Base-by-base conservation (phyloP, 2,888 invertebrate species). In the Trichacis sp. region DNA sequence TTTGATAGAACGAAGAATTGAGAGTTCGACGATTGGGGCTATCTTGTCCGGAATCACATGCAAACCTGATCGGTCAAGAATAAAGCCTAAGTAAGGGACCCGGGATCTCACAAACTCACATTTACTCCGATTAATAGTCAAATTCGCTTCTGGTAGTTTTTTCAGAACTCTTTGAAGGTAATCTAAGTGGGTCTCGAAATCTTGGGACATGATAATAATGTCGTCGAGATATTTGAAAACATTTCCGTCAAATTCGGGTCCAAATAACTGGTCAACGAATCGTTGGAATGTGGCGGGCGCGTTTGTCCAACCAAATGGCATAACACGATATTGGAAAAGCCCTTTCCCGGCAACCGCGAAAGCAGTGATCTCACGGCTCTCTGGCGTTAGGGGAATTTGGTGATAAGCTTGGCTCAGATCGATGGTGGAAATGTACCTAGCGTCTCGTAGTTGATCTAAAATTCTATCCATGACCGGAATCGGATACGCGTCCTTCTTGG, bases 201-300 rank as follows among this genome's bases (percentile, higher is more conserved):
- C 59, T 4, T 64, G 50, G 0, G 60, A 62, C 0, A 67, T 61
- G 2, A 70, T 46, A 2, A 69, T 61, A 0, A 71, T 56, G 11
- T 68, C 70, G 43, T 70, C 70, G 0, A 69, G 43, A 15, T 70
- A 68, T 0, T 58, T 68, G 15, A 72, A 71, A 0, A 53, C 58
- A 29, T 50, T 33, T 0, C 65, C 67, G 11, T 69, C 60, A 40
- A 64, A 45, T 18, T 68, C 62, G 6, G 69, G 52, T 4, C 74
- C 74, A 0, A 78, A 49, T 0, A 73, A n/a, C 2, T 43, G 9
- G 33, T 73, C 73, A n/a, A 70, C 20, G 1, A 74, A 40, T 0
- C 70, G 47, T 38, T 71, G 72, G 18, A 72, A 75, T 0, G 71
- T 69, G 0, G 68, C 69, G 1, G 71, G 72, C 0, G 70, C 71